Conservation (phyloP, 2,888 invertebrate genomes). For the Rotaria sp. region DNA sequence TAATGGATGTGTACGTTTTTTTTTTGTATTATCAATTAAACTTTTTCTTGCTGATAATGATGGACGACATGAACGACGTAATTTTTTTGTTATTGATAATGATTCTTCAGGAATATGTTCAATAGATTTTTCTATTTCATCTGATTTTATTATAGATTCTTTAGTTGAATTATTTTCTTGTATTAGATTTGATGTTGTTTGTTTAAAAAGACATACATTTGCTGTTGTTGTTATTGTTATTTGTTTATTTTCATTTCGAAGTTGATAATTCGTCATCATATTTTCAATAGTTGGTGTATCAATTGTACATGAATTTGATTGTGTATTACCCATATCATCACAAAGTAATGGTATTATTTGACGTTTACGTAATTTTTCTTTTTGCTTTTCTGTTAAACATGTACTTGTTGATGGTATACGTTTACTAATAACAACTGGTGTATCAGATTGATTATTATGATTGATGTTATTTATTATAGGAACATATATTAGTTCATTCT, state of each 20-base stretch:
- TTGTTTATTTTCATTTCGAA: not conserved
- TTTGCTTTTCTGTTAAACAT: conserved; percentile 24
- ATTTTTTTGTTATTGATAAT: not conserved
- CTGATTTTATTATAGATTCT: not conserved
- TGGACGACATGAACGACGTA: not conserved
- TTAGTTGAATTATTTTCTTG: not conserved
- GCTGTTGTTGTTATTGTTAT: not conserved
- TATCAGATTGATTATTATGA: not conserved
- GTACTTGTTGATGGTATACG: not conserved
- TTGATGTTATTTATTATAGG: not conserved
- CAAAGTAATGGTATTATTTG: not conserved
- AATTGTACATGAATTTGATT: not conserved
- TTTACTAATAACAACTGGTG: not conserved
- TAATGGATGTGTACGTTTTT: not conserved
- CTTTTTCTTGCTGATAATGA: not conserved
- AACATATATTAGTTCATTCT: not conserved
- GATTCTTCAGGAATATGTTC: not conserved
- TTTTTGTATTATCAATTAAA: not conserved
- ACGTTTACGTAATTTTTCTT: not conserved
- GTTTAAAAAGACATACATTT: not conserved
- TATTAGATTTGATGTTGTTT: not conserved
- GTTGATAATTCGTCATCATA: not conserved
- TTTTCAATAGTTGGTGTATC: conserved; percentile 19
- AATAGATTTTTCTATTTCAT: not conserved
- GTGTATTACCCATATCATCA: not conserved